phyloP scores from a whole-genome alignment of 2,113 vertebrate species.

The Amia ocellicauda region DNA sequence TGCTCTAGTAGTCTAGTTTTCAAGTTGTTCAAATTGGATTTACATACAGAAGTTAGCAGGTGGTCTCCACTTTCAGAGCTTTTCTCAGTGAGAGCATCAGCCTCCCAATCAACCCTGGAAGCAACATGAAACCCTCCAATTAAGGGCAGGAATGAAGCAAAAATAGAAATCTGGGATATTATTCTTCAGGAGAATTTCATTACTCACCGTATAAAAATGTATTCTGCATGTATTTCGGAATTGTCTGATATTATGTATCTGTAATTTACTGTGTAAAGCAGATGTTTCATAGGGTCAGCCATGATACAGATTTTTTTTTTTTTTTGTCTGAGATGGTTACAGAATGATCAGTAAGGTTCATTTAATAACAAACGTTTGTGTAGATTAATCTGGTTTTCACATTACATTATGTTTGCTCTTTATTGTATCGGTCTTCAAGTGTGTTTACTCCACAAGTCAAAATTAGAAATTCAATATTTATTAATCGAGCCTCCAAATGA shows the following conservation, averaged over 20 bases:
- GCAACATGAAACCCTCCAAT: constrained; percentile 21
- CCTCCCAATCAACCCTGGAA: not conserved
- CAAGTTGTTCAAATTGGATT: not conserved
- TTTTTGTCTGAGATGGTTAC: too few relatives aligned
- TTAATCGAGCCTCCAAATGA: not conserved
- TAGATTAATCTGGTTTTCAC: constrained; percentile 1
- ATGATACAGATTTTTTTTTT: too few relatives aligned
- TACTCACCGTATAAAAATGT: constrained; percentile 24
- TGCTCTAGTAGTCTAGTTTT: not conserved
- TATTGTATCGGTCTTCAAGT: not conserved
- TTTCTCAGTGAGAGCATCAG: constrained; percentile 12
- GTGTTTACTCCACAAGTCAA: not conserved
- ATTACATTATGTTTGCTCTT: not conserved
- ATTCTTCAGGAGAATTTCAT: constrained; percentile 15
- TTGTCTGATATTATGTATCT: not conserved
- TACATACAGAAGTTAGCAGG: constrained; percentile 22
- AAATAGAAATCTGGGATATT: constrained; percentile 15
- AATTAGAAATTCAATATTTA: constrained; percentile 7
- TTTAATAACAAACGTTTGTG: not conserved
- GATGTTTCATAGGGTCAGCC: constrained; percentile 1
- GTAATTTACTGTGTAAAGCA: constrained; percentile 2
- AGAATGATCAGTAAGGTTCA: too few relatives aligned
- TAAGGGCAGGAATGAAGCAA: constrained; percentile 12
- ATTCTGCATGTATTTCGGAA: not conserved
- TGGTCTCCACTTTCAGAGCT: too few relatives aligned